phyloP scores from a whole-genome alignment of 2,797 vertebrate species.

The Lacerta viridis region DNA sequence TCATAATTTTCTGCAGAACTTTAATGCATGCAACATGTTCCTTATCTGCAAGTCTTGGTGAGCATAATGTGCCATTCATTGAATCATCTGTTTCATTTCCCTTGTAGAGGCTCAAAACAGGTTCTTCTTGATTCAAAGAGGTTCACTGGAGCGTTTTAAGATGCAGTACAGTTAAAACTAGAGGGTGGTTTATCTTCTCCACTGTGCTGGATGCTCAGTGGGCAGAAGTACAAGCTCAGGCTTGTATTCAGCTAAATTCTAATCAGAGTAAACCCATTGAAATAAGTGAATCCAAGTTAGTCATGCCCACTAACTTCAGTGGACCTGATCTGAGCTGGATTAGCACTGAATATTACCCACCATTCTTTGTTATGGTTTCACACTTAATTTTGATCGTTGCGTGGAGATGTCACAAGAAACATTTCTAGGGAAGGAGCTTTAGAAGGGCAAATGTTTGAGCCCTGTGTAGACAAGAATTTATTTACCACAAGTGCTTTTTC shows the following conservation, averaged over 20 bases:
- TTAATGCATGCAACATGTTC: not conserved
- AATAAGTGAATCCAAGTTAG: too few species aligned
- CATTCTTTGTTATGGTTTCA: not conserved
- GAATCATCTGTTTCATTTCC: not conserved
- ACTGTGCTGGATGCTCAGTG: not conserved
- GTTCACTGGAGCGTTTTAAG: not conserved
- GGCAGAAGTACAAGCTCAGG: not conserved
- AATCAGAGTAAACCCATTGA: too few species aligned
- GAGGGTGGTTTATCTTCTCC: not conserved
- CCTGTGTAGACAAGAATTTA: not conserved
- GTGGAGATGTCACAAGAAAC: too few species aligned
- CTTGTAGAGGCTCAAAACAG: not conserved
- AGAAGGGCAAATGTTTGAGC: too few species aligned
- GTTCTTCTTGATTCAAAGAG: not conserved
- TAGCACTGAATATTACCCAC: too few species aligned
- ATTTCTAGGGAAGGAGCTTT: not conserved
- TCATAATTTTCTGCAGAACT: not conserved
- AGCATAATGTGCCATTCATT: not conserved
- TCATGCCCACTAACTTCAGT: too few species aligned
- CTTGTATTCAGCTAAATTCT: too few species aligned
- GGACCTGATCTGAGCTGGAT: too few species aligned
- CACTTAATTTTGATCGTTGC: not conserved
- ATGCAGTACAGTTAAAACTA: not conserved
- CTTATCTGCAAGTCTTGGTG: not conserved
- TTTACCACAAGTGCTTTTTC: not conserved